phyloP scores from a whole-genome alignment of 1,140 invertebrate species.

The Orius insidiosus region DNA sequence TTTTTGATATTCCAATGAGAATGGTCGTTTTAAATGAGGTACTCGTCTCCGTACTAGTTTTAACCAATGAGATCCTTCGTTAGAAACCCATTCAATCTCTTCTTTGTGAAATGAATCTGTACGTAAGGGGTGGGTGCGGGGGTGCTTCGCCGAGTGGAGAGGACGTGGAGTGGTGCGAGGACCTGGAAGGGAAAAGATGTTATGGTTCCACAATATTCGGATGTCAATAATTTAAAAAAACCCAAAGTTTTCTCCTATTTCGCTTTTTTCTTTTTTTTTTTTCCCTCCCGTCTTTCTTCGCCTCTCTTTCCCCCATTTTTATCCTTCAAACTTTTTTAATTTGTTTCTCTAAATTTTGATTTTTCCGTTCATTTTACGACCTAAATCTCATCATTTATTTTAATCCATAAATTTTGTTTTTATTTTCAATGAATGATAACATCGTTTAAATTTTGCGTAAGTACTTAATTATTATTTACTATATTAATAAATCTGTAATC shows the following conservation, averaged over 20 bases:
- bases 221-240: constrained; percentile 19
- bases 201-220: constrained; percentile 11
- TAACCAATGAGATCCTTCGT: constrained; percentile 13
- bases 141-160: too few species aligned
- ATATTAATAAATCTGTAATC: too few species aligned
- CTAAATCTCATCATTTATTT: too few species aligned
- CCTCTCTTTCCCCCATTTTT: not conserved
- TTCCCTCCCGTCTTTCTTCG: not conserved
- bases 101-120: constrained; percentile 15
- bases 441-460: too few species aligned
- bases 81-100: constrained; percentile 15
- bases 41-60: not conserved
- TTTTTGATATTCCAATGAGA: too few species aligned
- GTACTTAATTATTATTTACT: too few species aligned
- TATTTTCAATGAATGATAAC: too few species aligned
- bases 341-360: not conserved
- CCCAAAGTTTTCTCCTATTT: not conserved
- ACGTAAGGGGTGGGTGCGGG: constrained; percentile 1
- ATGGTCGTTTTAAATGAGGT: too few species aligned
- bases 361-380: not conserved
- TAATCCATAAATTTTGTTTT: too few species aligned
- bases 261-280: not conserved
- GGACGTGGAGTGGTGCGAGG: constrained; percentile 13
- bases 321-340: not conserved
- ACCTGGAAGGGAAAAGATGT: constrained; percentile 13